Evolutionary conservation across 2,888 invertebrate genomes (phyloP).

Genomic region (Lepidonotus clava): DNA sequence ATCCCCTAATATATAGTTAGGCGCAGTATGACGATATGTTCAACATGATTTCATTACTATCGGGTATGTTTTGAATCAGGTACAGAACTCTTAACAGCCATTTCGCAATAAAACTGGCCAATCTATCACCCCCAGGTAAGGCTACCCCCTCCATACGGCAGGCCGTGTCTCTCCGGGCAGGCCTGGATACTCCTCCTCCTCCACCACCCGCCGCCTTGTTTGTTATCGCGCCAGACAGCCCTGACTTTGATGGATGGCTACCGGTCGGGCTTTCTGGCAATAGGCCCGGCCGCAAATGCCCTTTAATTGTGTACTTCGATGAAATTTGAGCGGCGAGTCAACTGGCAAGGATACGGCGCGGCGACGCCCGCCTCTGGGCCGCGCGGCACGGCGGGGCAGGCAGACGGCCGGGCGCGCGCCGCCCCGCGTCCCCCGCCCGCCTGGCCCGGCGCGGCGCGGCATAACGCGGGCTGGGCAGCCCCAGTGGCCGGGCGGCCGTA

Average conservation of each 20-base stretch:
- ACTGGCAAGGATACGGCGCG: background rate
- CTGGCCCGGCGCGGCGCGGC: background rate
- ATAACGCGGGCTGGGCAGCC: background rate
- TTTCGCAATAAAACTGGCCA: background rate
- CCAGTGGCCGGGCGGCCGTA: background rate
- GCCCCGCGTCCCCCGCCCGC: background rate
- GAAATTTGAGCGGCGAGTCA: slow-evolving; percentile 16
- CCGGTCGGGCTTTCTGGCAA: slow-evolving; percentile 9
- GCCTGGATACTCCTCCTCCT: background rate
- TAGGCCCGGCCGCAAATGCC: slow-evolving; percentile 22
- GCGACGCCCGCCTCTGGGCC: background rate
- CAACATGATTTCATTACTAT: background rate
- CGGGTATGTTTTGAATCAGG: background rate
- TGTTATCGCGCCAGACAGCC: slow-evolving; percentile 29
- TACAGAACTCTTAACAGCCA: background rate
- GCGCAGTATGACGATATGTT: background rate
- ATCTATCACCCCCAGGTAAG: background rate
- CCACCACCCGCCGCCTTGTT: background rate
- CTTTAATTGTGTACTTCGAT: slow-evolving; percentile 32
- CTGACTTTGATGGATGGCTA: slow-evolving; percentile 41
- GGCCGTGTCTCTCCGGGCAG: too few species aligned
- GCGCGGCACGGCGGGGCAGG: too few species aligned
- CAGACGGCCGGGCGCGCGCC: background rate
- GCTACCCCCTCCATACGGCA: background rate
- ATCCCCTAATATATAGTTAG: background rate